Conservation (phyloP, 2,888 invertebrate genomes). For the Sesia bembeciformis region DNA sequence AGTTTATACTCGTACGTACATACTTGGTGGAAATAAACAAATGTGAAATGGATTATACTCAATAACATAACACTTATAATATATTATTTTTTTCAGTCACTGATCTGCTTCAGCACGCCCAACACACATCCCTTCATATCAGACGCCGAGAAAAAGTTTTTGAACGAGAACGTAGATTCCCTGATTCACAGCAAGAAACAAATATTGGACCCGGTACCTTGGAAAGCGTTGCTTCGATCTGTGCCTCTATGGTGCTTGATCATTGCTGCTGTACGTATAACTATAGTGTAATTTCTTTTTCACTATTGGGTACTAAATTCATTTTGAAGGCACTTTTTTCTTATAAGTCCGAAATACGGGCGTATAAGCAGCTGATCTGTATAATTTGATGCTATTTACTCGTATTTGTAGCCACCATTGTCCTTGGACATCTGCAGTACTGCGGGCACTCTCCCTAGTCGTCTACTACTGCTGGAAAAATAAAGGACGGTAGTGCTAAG, state of each 20-base stretch:
- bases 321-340: too few relatives aligned
- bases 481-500: too few relatives aligned
- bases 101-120: constrained; percentile 68
- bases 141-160: constrained; percentile 64
- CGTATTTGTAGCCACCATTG: too few relatives aligned
- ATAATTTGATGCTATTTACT: not conserved
- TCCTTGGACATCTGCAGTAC: too few relatives aligned
- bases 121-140: constrained; percentile 71
- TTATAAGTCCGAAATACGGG: not conserved
- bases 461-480: too few relatives aligned
- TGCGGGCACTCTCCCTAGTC: too few relatives aligned
- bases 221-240: constrained; percentile 79
- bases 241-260: constrained; percentile 81
- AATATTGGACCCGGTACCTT: constrained; percentile 76
- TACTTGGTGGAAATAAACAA: too few relatives aligned
- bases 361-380: not conserved
- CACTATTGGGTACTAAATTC: not conserved
- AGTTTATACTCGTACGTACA: too few relatives aligned
- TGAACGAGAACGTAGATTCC: constrained; percentile 73
- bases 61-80: too few relatives aligned
- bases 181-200: constrained; percentile 56
- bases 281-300: not conserved
- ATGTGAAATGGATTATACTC: too few relatives aligned
- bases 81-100: constrained; percentile 27
- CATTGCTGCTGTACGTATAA: constrained; percentile 76